Evolutionary conservation across 2,113 vertebrate species (phyloP), one percentile per base, ranked within the genome.

Genomic region (Sterna hirundo): DNA sequence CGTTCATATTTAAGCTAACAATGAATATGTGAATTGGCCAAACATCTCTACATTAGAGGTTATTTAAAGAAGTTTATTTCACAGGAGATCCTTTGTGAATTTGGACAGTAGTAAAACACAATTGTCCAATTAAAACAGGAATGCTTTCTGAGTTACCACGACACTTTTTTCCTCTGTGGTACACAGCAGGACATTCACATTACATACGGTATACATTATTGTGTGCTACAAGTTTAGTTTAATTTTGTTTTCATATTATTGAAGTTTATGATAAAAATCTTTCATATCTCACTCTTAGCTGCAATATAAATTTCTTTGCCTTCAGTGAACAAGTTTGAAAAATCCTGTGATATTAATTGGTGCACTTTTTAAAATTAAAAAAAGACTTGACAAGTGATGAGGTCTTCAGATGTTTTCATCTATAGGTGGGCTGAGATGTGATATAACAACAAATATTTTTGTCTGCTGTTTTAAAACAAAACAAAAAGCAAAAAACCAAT

Each of bases 241-340:
- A 74, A 94, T 94, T 94, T 90, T 47, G 47, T 93, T 93, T 88
- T 91, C 83, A 90, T 80, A 88, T 81, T 79, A 15, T n/a, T 90
- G 74, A 96, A 77, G 42, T 91, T 76, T 30, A 36, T 12, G 51
- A 72, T 42, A 83, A 96, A 94, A 94, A 38, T 6, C 38, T 86
- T 89, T 92, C 71, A 2, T 75, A 64, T 86, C 65, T 96, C 44
- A 57, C 52, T 94, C 42, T 78, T 57, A 80, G 77, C 68, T 60
- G 52, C 81, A 62, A 32, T 25, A 69, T 44, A 82, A n/a, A 75
- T 91, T 90, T 90, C 66, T 25, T 65, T 77, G 84, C 38, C 91
- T 82, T 92, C 79, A 49, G 11, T 5, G 14, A 96, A 66, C 3
- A 81, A 87, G 34, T 40, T 36, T 93, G 78, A 88, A 94, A 91